phyloP scores from a whole-genome alignment of 1,140 invertebrate species.

The Bombus waltoni region DNA sequence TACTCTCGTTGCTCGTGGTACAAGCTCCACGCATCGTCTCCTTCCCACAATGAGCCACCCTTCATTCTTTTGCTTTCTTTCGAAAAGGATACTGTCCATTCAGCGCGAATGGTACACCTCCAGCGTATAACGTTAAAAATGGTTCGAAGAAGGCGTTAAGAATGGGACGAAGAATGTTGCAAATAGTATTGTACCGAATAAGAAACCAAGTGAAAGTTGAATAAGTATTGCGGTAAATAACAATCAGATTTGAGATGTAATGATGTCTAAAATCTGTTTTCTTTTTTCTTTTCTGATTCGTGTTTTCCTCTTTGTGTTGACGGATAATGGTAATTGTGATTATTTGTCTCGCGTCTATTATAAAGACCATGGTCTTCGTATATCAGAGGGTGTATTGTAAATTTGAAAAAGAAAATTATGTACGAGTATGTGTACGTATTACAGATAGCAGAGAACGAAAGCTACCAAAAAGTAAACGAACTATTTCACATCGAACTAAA shows the following conservation, averaged over 20 bases:
- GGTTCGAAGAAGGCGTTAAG: neutral
- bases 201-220: neutral
- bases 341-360: no score
- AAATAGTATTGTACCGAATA: neutral
- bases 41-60: slow-evolving; percentile 51
- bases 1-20: slow-evolving; percentile 70
- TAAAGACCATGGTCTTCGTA: no score
- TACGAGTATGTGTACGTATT: no score
- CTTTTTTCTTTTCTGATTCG: neutral
- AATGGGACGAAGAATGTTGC: neutral
- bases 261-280: neutral
- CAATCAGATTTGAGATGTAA: neutral
- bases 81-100: neutral
- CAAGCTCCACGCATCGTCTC: slow-evolving; percentile 53
- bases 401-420: no score
- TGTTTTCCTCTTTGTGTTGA: neutral
- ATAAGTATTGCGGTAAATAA: neutral
- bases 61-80: slow-evolving; percentile 2
- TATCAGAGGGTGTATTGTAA: no score
- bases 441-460: neutral
- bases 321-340: no score
- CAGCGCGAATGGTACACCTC: neutral
- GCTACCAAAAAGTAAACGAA: neutral
- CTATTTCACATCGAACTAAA: neutral
- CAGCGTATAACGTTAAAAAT: neutral